Conservation (phyloP, 2,797 vertebrate genomes). For the Phataginus tetradactyla region DNA sequence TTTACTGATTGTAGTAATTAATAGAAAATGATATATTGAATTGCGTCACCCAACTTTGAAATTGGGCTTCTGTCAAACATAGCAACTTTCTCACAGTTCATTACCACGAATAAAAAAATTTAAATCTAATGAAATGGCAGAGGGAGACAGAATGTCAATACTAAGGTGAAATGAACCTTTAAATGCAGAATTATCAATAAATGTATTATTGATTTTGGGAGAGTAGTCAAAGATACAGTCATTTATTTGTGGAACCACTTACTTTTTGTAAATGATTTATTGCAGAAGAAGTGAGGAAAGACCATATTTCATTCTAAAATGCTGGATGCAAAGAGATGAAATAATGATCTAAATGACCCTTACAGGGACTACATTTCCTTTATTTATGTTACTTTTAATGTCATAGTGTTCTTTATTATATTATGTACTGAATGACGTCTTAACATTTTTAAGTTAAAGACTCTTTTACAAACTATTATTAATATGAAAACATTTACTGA, state of each 20-base stretch:
- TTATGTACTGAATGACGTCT: not conserved
- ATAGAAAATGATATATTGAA: conserved; percentile 58
- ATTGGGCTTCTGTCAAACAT: not conserved
- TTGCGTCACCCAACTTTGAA: not conserved
- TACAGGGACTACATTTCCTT: not conserved
- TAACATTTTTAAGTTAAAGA: conserved; percentile 15
- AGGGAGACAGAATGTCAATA: conserved; percentile 72
- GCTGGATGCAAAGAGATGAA: conserved; percentile 49
- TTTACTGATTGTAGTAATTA: conserved; percentile 53
- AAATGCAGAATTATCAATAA: conserved; percentile 77
- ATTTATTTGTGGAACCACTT: conserved; percentile 72
- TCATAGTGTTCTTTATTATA: not conserved
- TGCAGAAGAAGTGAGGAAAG: conserved; percentile 32
- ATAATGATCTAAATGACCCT: conserved; percentile 39
- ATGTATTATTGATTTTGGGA: conserved; percentile 69
- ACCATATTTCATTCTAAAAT: conserved; percentile 45
- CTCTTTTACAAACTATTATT: conserved; percentile 15
- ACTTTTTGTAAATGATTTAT: conserved; percentile 62
- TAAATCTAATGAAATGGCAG: conserved; percentile 64
- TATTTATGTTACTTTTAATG: conserved; percentile 47
- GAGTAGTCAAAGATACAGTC: conserved; percentile 64
- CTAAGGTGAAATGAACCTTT: conserved; percentile 77
- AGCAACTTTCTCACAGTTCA: conserved; percentile 57
- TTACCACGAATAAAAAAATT: conserved; percentile 68
- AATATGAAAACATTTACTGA: not conserved